phyloP scores from a whole-genome alignment of 2,113 vertebrate genomes.

The Eublepharis macularius region DNA sequence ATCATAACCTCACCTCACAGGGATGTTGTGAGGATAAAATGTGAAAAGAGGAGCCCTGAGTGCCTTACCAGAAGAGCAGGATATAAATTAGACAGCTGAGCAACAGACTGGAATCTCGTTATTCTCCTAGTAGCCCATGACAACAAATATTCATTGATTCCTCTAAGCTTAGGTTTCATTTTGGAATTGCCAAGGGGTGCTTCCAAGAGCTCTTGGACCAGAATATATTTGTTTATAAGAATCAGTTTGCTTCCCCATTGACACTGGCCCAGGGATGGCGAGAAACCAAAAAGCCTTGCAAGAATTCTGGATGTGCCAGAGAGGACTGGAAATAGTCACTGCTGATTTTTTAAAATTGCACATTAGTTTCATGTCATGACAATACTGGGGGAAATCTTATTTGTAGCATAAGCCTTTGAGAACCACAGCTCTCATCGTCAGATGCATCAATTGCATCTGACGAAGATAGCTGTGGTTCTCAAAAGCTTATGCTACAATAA shows the following conservation, averaged over 20 bases:
- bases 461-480: no score
- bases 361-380: no score
- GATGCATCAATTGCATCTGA: no score
- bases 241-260: not conserved
- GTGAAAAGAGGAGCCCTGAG: no score
- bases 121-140: no score
- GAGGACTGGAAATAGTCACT: not conserved
- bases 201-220: not conserved
- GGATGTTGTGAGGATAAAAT: no score
- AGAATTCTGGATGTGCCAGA: not conserved
- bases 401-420: no score
- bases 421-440: no score
- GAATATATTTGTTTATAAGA: not conserved
- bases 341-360: not conserved
- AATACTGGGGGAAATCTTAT: no score
- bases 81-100: not conserved
- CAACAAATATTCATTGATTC: not conserved
- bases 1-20: no score
- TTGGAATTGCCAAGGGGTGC: not conserved
- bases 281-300: not conserved
- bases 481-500: no score
- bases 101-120: not conserved
- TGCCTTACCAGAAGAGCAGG: no score
- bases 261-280: not conserved
- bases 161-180: not conserved